Base-by-base conservation (phyloP, 2,797 vertebrate genomes). In the Myotis findleyi region DNA sequence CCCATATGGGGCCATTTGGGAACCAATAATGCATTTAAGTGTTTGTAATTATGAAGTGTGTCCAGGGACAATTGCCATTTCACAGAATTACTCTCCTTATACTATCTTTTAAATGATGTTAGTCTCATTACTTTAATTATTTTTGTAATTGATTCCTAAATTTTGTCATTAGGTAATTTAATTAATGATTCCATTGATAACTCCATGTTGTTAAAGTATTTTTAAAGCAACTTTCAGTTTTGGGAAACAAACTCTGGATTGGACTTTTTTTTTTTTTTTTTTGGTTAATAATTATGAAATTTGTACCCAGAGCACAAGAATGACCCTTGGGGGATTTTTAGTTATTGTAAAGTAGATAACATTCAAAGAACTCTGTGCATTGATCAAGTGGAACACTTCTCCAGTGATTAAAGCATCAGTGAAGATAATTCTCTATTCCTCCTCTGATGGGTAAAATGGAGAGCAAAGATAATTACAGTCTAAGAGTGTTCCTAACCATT, bases 71-170 rank as follows among this genome's bases (percentile, higher is more conserved):
- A 94, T 69, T 91, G 82, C 79, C 88, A 97, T 90, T 94, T 93
- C 73, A 88, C 93, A 96, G 90, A 96, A 92, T 94, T 80, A 80
- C n/a, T 95, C 57, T 95, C 66, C 84, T 93, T 95, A 76, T 83
- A 89, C 88, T 92, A 72, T 95, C 64, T 94, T 91, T 95, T 94
- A 96, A 96, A 91, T 91, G 92, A 80, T 83, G 69, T 57, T 86
- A 83, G 51, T 96, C 81, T 96, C 90, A 94, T 94, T 96, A 90
- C 82, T 96, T 96, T 95, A 94, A 97, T 95, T 96, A 96, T 95
- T 95, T 97, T 95, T 96, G 82, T 90, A 97, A 97, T 95, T 89
- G 90, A 95, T 95, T 96, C 27, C 69, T 92, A 95, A 94, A 96
- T 93, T 96, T 97, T 96, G 83, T 91, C 91, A 89, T 94, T 89